phyloP scores from a whole-genome alignment of 92 coral and sea anemone genomes.

The Meandrina meandrites region DNA sequence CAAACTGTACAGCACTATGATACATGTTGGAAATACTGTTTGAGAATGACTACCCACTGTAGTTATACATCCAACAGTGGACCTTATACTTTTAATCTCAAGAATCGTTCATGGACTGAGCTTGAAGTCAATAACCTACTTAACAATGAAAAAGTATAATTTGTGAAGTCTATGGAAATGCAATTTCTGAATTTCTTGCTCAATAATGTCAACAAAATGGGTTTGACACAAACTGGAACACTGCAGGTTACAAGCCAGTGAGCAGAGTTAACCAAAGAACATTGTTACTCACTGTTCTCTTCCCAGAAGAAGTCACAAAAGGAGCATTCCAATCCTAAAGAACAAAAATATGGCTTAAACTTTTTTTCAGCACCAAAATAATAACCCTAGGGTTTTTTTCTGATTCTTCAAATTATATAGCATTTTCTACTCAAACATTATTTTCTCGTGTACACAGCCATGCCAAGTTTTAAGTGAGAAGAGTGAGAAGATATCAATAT shows the following conservation, averaged over 20 bases:
- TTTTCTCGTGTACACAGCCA: no score
- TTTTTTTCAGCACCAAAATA: no score
- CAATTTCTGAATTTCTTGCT: background rate
- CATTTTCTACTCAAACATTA: no score
- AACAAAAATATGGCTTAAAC: no score
- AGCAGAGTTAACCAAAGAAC: background rate
- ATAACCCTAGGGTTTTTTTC: no score
- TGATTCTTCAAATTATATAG: no score
- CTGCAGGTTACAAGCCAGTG: background rate
- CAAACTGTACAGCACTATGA: background rate
- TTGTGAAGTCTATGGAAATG: background rate
- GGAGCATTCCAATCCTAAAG: conserved; percentile 96
- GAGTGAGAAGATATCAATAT: no score
- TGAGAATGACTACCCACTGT: background rate
- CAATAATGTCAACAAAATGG: background rate
- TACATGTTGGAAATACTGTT: background rate
- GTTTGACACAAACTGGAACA: background rate
- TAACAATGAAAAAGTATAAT: no score
- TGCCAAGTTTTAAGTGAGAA: no score
- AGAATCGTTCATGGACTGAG: no score
- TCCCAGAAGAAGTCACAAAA: conserved; percentile 58
- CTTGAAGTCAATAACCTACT: no score
- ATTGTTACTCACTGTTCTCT: conserved; percentile 66
- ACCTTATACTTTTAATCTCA: no score
- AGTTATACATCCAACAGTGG: background rate